Conservation (phyloP, 2,888 invertebrate species). For the Dromius quadrimaculatus region DNA sequence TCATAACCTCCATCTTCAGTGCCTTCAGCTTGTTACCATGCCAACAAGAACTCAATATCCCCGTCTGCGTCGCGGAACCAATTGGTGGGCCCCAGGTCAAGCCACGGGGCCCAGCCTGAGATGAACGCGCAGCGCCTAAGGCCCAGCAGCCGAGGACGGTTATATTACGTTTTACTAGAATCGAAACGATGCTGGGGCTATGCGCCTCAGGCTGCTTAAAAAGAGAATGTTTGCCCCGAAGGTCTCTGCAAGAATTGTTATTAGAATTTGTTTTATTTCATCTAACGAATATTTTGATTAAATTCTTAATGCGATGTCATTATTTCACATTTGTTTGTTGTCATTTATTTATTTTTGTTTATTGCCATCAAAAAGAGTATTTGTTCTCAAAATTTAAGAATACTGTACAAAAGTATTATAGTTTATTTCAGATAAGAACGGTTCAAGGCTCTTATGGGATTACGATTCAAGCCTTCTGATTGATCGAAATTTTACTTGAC, state of each 20-base stretch:
- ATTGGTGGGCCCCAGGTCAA: conserved; percentile 26
- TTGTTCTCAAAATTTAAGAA: too few relatives aligned
- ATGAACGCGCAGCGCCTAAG: conserved; percentile 11
- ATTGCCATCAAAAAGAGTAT: too few relatives aligned
- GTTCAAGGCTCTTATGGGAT: too few relatives aligned
- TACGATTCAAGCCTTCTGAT: too few relatives aligned
- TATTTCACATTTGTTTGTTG: too few relatives aligned
- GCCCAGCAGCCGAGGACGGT: conserved; percentile 59
- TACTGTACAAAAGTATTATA: too few relatives aligned
- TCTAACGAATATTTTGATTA: conserved; percentile 15
- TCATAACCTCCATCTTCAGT: conserved; percentile 52
- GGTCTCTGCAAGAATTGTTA: not conserved
- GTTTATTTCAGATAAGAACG: too few relatives aligned
- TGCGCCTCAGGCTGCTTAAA: conserved; percentile 23
- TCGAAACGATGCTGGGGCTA: conserved; percentile 54
- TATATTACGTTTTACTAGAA: conserved; percentile 58
- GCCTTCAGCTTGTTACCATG: conserved; percentile 61
- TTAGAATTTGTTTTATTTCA: conserved; percentile 10
- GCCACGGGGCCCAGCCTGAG: conserved; percentile 9
- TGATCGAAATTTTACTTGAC: too few relatives aligned
- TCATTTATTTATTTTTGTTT: too few relatives aligned
- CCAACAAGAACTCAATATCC: conserved; percentile 63
- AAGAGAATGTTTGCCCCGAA: conserved; percentile 57
- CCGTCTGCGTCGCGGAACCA: conserved; percentile 61
- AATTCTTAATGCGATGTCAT: too few relatives aligned